Conservation (phyloP, 2,797 vertebrate genomes). For the Halcyon leucocephala region DNA sequence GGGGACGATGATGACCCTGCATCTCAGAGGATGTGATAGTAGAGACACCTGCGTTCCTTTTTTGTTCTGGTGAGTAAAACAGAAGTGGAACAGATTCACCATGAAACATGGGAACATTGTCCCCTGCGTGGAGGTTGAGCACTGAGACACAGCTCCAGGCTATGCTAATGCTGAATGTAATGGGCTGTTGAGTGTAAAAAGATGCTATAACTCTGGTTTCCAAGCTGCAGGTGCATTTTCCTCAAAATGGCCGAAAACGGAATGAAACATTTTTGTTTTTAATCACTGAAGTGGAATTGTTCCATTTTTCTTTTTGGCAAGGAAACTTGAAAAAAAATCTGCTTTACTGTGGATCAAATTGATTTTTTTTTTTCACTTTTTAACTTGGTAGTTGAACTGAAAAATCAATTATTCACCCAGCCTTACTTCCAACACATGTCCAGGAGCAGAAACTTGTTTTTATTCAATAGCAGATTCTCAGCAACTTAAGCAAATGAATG, state of each 20-base stretch:
- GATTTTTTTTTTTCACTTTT: conserved; percentile 25
- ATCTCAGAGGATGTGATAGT: not conserved
- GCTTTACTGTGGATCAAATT: not conserved
- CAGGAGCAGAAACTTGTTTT: not conserved
- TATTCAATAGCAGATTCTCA: not conserved
- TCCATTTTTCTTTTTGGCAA: conserved; percentile 58
- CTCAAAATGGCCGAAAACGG: not conserved
- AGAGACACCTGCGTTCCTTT: not conserved
- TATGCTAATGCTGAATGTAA: not conserved
- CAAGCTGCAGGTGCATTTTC: not conserved
- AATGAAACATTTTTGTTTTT: conserved; percentile 18
- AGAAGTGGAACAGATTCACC: not conserved
- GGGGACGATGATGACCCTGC: not conserved
- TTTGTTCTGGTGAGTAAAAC: not conserved
- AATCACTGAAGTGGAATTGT: conserved; percentile 27
- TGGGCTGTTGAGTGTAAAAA: not conserved
- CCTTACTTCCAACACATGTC: not conserved
- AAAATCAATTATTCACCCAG: conserved; percentile 56
- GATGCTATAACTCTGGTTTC: not conserved
- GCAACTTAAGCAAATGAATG: not conserved
- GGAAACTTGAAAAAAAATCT: conserved; percentile 23
- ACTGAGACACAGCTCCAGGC: not conserved
- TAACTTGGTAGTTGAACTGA: conserved; percentile 40
- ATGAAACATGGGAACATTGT: not conserved
- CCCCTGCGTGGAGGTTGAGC: not conserved